Percentiles rank a stretch among this genome's conserved stretches.
Conservation (phyloP, 2,888 invertebrate species). For the Physocephala rufipes region DNA sequence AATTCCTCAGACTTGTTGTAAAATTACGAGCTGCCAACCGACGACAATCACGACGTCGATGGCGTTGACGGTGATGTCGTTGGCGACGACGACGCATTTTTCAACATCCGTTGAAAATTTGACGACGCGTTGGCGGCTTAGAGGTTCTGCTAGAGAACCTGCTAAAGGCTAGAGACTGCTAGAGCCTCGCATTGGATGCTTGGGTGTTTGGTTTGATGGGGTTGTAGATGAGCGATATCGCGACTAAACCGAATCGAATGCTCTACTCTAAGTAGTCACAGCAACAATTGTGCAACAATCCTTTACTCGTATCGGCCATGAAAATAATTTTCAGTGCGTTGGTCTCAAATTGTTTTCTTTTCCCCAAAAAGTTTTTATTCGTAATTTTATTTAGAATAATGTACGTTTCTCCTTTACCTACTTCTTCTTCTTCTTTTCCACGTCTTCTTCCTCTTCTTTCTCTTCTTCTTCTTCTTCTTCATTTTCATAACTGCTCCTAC, state of each 20-base stretch:
- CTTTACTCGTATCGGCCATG: background rate
- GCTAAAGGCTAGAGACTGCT: no score
- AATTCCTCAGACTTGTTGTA: constrained; percentile 24
- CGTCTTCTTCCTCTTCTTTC: background rate
- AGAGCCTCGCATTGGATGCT: no score
- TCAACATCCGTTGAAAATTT: constrained; percentile 13
- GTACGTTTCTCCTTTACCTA: constrained; percentile 1
- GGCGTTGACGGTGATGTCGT: no score
- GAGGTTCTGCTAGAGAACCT: background rate
- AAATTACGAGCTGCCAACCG: constrained; percentile 18
- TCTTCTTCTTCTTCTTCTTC: background rate
- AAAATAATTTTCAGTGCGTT: background rate
- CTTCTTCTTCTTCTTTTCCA: background rate
- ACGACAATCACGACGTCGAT: constrained; percentile 2
- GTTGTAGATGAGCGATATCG: no score
- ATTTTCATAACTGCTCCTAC: no score
- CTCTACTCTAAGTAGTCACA: no score
- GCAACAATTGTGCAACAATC: background rate
- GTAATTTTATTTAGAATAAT: constrained; percentile 28
- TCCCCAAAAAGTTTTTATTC: constrained; percentile 20
- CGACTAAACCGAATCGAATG: no score
- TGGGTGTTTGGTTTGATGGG: no score
- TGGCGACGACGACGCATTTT: background rate
- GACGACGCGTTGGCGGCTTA: constrained; percentile 34
- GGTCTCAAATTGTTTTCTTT: constrained; percentile 15